Percentiles rank a stretch among this genome's conserved stretches.
phyloP scores from a whole-genome alignment of 2,797 vertebrate species.

The Labeo calbasu region DNA sequence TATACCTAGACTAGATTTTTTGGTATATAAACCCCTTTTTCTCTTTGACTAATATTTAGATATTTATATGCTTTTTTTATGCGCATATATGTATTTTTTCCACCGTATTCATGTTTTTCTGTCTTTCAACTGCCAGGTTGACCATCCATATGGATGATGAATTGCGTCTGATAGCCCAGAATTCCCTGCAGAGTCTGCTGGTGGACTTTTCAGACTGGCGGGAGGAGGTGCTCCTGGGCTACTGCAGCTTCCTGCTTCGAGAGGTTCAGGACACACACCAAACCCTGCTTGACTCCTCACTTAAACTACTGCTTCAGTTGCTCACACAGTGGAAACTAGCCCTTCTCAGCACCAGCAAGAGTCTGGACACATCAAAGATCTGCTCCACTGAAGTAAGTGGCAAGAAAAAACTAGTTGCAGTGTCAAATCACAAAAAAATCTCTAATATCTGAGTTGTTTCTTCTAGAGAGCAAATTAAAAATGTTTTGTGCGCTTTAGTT shows the following conservation, averaged over 20 bases:
- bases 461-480: neutral
- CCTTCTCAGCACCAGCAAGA: slow-evolving; percentile 83
- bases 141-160: slow-evolving; percentile 99
- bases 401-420: neutral
- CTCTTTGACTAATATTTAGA: neutral
- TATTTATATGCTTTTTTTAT: neutral
- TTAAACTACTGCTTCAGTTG: slow-evolving; percentile 93
- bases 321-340: slow-evolving; percentile 96
- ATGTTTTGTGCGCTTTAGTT: slow-evolving; percentile 26
- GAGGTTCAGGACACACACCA: slow-evolving; percentile 96
- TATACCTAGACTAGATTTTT: neutral
- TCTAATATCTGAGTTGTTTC: neutral
- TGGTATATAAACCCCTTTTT: neutral
- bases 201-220: slow-evolving; percentile 98
- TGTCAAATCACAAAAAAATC: neutral
- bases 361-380: slow-evolving; percentile 50
- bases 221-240: slow-evolving; percentile 95
- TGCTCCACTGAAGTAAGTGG: slow-evolving; percentile 73
- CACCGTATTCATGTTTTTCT: neutral
- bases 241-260: slow-evolving; percentile 93
- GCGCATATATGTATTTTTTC: too few relatives aligned
- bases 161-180: slow-evolving; percentile 95
- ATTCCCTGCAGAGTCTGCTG: slow-evolving; percentile 94
- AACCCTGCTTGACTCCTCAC: slow-evolving; percentile 90
- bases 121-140: slow-evolving; percentile 76